Percentiles rank a stretch among this genome's conserved stretches.
Evolutionary conservation across 2,888 invertebrate genomes (phyloP).

Genomic region (Endomychus coccineus): DNA sequence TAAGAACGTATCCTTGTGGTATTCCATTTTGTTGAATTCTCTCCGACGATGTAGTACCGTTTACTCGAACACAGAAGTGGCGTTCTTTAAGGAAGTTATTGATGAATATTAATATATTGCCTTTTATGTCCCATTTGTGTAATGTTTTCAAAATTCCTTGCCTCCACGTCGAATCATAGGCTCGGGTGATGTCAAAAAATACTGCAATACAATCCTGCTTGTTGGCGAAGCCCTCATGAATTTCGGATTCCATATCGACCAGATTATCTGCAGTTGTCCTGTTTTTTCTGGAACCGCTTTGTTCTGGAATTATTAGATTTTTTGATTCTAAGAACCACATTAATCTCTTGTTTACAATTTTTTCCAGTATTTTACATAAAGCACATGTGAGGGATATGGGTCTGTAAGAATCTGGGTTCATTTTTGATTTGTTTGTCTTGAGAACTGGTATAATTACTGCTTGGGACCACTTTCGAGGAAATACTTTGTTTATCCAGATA

Average conservation of each 20-base stretch:
- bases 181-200: constrained; percentile 7
- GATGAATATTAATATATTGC: constrained; percentile 3
- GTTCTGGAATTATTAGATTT: constrained; percentile 1
- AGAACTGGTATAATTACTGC: constrained; percentile 2
- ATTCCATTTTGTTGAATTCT: constrained; percentile 1
- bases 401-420: neutral
- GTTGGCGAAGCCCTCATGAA: constrained; percentile 3
- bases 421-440: too few relatives aligned
- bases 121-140: constrained; percentile 2
- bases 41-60: constrained; percentile 2
- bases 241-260: constrained; percentile 5
- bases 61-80: constrained; percentile 1
- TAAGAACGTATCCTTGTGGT: constrained; percentile 2
- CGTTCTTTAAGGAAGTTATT: constrained; percentile 1
- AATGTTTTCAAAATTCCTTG: neutral
- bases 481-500: too few relatives aligned
- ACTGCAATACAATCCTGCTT: constrained; percentile 4
- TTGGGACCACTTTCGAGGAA: constrained; percentile 1
- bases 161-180: constrained; percentile 3
- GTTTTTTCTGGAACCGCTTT: neutral
- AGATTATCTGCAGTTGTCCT: neutral
- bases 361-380: constrained; percentile 4
- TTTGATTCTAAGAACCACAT: constrained; percentile 1
- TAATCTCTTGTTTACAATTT: constrained; percentile 2
- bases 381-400: constrained; percentile 4